Evolutionary conservation across 2,113 vertebrate species (phyloP).

Genomic region (Myrmophylax atrothorax): DNA sequence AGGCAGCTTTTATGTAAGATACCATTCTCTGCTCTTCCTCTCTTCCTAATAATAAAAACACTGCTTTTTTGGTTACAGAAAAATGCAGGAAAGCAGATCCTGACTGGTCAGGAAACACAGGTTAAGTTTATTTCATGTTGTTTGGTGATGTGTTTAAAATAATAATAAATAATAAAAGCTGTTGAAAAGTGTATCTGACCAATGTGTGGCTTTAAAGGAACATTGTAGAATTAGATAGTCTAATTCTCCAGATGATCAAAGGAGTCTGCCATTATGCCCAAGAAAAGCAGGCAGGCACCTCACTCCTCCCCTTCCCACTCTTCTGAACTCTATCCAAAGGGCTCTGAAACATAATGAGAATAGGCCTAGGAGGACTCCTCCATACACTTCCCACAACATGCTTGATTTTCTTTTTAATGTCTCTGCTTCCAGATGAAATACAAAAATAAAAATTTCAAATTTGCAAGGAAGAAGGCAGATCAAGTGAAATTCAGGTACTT

Average conservation of each 20-base stretch:
- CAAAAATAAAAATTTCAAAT: not conserved
- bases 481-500: not conserved
- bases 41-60: not conserved
- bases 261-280: not conserved
- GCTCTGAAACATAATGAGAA: slow-evolving; percentile 1
- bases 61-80: not conserved
- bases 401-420: not conserved
- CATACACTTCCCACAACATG: not conserved
- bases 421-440: not conserved
- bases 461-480: not conserved
- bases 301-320: not conserved
- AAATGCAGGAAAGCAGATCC: not conserved
- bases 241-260: not conserved
- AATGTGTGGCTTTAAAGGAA: not conserved
- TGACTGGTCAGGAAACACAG: slow-evolving; percentile 25
- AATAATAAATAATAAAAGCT: not conserved
- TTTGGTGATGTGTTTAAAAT: not conserved
- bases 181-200: not conserved
- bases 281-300: not conserved
- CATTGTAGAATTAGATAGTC: not conserved
- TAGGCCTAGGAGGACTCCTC: not conserved
- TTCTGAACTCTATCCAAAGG: slow-evolving; percentile 12
- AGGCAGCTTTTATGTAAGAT: not conserved
- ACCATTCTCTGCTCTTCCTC: not conserved
- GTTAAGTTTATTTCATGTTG: slow-evolving; percentile 19